A percentile compares a stretch with the other conserved stretches of the same genome.
These are phyloP conservation scores for Perca flavescens DNA, from an alignment of 2,113 vertebrate species.

Conservation along the genomic window DNA sequence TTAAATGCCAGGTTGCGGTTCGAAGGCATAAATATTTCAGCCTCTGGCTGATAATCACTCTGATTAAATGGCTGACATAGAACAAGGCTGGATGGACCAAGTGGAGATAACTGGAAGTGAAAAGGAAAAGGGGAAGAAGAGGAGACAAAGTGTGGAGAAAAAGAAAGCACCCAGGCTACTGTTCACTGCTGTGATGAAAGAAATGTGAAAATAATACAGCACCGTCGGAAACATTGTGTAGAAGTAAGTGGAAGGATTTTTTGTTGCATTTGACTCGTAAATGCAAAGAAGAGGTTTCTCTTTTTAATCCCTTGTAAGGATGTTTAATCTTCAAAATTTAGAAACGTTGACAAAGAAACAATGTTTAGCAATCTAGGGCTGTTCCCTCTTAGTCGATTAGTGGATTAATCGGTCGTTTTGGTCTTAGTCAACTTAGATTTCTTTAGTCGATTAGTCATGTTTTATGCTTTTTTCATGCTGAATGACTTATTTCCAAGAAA, in stretches of 20 bases:
- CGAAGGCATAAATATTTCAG: constrained; percentile 73
- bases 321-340: background rate
- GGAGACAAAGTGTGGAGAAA: background rate
- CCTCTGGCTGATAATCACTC: constrained; percentile 49
- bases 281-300: background rate
- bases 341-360: background rate
- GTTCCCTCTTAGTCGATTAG: too few relatives aligned
- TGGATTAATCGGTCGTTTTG: too few relatives aligned
- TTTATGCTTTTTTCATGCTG: too few relatives aligned
- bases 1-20: constrained; percentile 63
- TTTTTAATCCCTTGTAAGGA: background rate
- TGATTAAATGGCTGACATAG: constrained; percentile 52
- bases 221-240: background rate
- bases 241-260: background rate
- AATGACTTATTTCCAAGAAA: too few relatives aligned
- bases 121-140: background rate
- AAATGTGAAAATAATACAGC: background rate
- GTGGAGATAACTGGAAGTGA: constrained; percentile 25
- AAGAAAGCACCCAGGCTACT: background rate
- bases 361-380: background rate
- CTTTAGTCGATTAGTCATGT: too few relatives aligned
- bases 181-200: background rate
- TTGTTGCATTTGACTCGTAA: background rate
- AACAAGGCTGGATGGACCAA: constrained; percentile 12
- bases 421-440: too few relatives aligned